These are phyloP conservation scores for Amblyopsis hoosieri DNA, from an alignment of 2,797 vertebrate species.

Conservation along the genomic window DNA sequence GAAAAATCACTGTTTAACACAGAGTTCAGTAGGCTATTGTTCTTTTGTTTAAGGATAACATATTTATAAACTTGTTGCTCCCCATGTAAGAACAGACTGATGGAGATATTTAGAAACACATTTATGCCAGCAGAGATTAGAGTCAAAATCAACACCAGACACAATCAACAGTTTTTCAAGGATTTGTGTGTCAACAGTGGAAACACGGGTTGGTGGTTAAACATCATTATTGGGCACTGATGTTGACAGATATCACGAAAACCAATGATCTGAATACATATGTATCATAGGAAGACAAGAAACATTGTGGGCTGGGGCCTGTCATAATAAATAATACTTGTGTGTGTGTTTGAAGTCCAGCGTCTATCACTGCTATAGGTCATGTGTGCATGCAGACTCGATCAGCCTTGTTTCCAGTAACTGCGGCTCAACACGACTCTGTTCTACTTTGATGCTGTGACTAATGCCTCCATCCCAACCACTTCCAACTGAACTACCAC, in stretches of 20 bases:
- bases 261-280: slow-evolving; percentile 27
- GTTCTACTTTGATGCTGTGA: slow-evolving; percentile 66
- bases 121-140: neutral
- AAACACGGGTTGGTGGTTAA: slow-evolving; percentile 12
- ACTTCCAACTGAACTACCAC: slow-evolving; percentile 51
- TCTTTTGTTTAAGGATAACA: too few relatives aligned
- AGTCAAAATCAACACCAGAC: slow-evolving; percentile 12
- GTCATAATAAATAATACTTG: too few relatives aligned
- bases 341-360: too few relatives aligned
- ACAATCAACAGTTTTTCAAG: neutral
- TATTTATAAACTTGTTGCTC: too few relatives aligned
- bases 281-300: neutral
- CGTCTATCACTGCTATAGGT: too few relatives aligned
- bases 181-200: slow-evolving; percentile 1
- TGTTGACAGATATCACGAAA: slow-evolving; percentile 27
- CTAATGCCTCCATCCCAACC: slow-evolving; percentile 63
- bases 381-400: slow-evolving; percentile 35
- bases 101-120: neutral
- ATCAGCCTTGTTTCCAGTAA: slow-evolving; percentile 66
- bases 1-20: too few relatives aligned
- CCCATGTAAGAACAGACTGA: neutral
- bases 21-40: too few relatives aligned
- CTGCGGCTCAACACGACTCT: slow-evolving; percentile 47
- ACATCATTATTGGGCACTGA: slow-evolving; percentile 10
- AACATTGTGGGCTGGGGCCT: too few relatives aligned